Conservation (phyloP, 2,888 invertebrate species). For the Cantharis rufa region DNA sequence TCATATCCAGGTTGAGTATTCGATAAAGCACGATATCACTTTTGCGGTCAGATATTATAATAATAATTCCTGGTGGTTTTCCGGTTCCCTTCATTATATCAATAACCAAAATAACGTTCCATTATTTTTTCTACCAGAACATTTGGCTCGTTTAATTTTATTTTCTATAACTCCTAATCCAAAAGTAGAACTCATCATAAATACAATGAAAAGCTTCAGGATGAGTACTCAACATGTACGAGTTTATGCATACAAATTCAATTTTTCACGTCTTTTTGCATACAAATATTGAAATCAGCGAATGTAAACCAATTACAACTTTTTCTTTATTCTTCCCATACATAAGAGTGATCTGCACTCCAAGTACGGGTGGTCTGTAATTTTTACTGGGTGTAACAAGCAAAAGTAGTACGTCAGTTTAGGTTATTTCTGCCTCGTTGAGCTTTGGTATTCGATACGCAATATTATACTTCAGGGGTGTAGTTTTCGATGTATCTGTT, state of each 20-base stretch:
- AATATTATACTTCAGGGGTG: conserved; percentile 35
- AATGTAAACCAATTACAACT: neutral
- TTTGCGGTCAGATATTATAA: conserved; percentile 34
- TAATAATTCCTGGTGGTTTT: conserved; percentile 49
- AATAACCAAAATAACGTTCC: neutral
- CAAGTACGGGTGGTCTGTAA: conserved; percentile 33
- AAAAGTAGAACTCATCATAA: neutral
- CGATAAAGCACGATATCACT: conserved; percentile 31
- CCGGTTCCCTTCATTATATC: conserved; percentile 42
- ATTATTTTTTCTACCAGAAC: neutral
- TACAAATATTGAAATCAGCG: conserved; percentile 12
- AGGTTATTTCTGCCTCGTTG: conserved; percentile 32
- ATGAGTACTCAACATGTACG: conserved; percentile 6
- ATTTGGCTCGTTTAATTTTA: neutral
- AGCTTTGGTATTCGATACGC: conserved; percentile 30
- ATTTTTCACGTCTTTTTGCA: conserved; percentile 10
- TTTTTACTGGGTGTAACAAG: conserved; percentile 34
- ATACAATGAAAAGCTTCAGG: neutral
- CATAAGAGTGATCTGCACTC: neutral
- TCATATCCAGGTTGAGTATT: neutral
- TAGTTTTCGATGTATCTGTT: conserved; percentile 33
- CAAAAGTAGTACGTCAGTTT: conserved; percentile 33
- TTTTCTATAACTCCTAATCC: neutral
- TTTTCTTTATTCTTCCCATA: neutral
- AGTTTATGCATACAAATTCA: conserved; percentile 15